A percentile compares a stretch with the other conserved stretches of the same genome.
These are phyloP conservation scores for Blennius ocellaris DNA, from an alignment of 2,113 vertebrate genomes.

Conservation along the genomic window DNA sequence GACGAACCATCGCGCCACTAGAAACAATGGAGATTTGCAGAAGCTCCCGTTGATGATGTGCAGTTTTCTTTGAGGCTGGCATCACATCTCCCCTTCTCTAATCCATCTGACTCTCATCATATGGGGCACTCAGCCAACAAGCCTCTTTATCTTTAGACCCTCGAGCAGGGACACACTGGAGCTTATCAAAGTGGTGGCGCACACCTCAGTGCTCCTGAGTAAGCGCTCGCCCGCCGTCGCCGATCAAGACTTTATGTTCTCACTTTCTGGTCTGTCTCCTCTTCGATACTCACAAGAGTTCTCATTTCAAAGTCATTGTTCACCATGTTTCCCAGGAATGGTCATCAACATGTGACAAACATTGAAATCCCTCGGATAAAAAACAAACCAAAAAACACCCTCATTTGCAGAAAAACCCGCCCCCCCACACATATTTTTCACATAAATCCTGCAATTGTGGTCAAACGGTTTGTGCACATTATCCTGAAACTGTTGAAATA, in stretches of 20 bases:
- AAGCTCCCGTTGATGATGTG: conserved; percentile 10
- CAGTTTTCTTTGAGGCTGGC: conserved; percentile 1
- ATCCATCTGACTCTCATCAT: conserved; percentile 34
- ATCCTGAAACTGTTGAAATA: no score
- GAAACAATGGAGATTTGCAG: conserved; percentile 1
- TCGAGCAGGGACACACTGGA: conserved; percentile 43
- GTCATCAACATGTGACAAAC: no score
- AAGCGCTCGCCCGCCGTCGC: conserved; percentile 3
- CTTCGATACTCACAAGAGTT: neutral
- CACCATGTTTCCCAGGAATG: no score
- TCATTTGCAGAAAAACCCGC: no score
- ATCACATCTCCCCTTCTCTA: conserved; percentile 30
- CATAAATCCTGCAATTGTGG: no score
- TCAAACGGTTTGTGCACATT: no score
- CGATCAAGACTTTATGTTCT: neutral
- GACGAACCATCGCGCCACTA: neutral
- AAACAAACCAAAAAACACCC: no score
- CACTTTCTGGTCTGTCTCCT: neutral
- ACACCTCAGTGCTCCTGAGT: conserved; percentile 16
- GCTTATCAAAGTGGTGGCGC: conserved; percentile 52
- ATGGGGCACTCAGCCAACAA: conserved; percentile 37
- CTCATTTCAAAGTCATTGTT: no score
- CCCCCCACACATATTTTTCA: no score
- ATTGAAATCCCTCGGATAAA: no score
- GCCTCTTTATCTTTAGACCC: conserved; percentile 59